Evolutionary conservation across 2,113 vertebrate genomes (phyloP).

Genomic region (Toxotes jaculatrix): DNA sequence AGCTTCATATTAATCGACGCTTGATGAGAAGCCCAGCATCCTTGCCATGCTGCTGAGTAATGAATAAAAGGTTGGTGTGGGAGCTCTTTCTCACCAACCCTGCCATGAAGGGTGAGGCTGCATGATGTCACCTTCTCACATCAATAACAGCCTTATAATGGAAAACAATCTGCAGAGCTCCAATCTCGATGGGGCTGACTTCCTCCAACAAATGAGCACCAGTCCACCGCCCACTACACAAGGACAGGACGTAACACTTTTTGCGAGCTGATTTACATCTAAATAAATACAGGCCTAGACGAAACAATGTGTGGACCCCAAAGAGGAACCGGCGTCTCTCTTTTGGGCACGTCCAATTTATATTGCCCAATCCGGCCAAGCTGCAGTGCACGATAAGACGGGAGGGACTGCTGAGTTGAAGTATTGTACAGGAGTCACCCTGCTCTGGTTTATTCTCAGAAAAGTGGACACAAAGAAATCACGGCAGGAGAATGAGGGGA

Average conservation of each 20-base stretch:
- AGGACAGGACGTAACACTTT: constrained; percentile 93
- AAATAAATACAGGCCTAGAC: constrained; percentile 91
- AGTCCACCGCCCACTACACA: constrained; percentile 84
- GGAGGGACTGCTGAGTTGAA: constrained; percentile 64
- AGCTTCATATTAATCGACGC: constrained; percentile 28
- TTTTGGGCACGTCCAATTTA: constrained; percentile 81
- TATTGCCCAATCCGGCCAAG: constrained; percentile 84
- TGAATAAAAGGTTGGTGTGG: constrained; percentile 61
- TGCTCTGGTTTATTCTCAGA: constrained; percentile 42
- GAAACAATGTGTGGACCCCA: constrained; percentile 91
- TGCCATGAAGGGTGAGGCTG: constrained; percentile 58
- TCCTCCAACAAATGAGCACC: constrained; percentile 83
- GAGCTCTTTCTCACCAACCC: constrained; percentile 69
- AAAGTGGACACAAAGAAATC: constrained; percentile 42
- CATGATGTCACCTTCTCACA: constrained; percentile 82
- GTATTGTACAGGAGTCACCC: constrained; percentile 63
- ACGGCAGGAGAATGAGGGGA: constrained; percentile 18
- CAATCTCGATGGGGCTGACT: constrained; percentile 85
- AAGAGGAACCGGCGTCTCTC: constrained; percentile 86
- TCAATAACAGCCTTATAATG: constrained; percentile 74
- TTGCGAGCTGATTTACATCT: constrained; percentile 92
- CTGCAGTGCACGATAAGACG: constrained; percentile 83
- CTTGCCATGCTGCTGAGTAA: constrained; percentile 63
- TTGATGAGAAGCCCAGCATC: constrained; percentile 24
- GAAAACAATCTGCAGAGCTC: constrained; percentile 84